Percentiles rank a stretch among this genome's conserved stretches.
phyloP scores from a whole-genome alignment of 2,113 vertebrate species.

The Serinus canaria region DNA sequence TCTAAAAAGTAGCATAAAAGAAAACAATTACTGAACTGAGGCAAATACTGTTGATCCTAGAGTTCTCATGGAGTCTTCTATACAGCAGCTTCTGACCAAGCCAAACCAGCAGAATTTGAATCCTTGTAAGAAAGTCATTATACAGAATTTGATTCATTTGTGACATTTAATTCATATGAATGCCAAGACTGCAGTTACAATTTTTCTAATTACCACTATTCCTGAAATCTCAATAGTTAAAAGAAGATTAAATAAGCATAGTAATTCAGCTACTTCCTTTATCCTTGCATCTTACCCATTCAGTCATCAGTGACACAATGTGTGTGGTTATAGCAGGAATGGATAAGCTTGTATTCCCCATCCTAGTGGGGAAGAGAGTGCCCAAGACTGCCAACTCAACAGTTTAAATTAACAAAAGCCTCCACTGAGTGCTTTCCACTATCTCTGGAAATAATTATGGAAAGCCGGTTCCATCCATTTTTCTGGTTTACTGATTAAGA shows the following conservation, averaged over 20 bases:
- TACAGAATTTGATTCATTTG: background rate
- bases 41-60: conserved; percentile 29
- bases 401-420: background rate
- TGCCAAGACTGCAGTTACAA: background rate
- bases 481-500: background rate
- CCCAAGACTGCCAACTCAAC: background rate
- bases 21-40: conserved; percentile 73
- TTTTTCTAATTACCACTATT: background rate
- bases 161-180: conserved; percentile 23
- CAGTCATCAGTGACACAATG: background rate
- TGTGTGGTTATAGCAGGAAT: background rate
- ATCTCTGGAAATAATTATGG: background rate
- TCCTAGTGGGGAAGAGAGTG: background rate
- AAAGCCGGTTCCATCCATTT: background rate
- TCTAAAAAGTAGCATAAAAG: conserved; percentile 55
- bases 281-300: background rate
- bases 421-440: background rate
- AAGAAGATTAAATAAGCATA: background rate
- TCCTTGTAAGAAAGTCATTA: conserved; percentile 12
- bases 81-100: background rate
- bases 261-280: background rate
- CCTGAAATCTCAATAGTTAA: background rate
- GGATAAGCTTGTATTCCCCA: background rate
- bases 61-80: background rate
- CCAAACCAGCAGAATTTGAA: background rate